A percentile compares a stretch with the other conserved stretches of the same genome.
These are phyloP conservation scores for Rhyacichthys aspro DNA, from an alignment of 2,797 vertebrate species.

Conservation along the genomic window DNA sequence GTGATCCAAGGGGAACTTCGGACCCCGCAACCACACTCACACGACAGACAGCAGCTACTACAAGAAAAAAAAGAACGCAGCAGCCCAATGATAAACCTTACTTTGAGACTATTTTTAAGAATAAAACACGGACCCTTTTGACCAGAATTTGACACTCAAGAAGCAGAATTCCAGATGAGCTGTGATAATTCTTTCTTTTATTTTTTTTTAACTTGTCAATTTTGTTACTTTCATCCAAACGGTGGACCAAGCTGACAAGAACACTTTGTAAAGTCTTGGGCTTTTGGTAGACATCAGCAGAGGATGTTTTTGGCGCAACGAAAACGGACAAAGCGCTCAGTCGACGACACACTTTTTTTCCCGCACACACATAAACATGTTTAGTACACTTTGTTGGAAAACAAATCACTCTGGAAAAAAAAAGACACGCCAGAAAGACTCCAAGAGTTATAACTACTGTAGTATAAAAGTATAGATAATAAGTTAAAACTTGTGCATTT, in stretches of 20 bases:
- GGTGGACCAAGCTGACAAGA: conserved; percentile 88
- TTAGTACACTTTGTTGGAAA: conserved; percentile 70
- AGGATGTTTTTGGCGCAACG: conserved; percentile 72
- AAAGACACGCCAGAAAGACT: conserved; percentile 87
- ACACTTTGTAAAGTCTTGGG: conserved; percentile 97
- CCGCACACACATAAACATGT: conserved; percentile 53
- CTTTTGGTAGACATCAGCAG: conserved; percentile 88
- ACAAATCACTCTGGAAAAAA: conserved; percentile 87
- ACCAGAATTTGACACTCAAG: conserved; percentile 94
- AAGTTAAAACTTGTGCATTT: conserved; percentile 99
- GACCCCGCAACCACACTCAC: conserved; percentile 50
- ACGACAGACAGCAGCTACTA: conserved; percentile 75
- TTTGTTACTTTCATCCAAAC: conserved; percentile 94
- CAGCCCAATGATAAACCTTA: conserved; percentile 76
- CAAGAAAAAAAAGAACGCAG: conserved; percentile 58
- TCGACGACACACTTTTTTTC: conserved; percentile 35
- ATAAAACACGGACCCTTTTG: conserved; percentile 84
- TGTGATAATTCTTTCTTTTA: conserved; percentile 90
- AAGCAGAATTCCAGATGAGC: conserved; percentile 95
- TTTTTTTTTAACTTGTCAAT: conserved; percentile 82
- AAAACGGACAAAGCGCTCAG: conserved; percentile 56
- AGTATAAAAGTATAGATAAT: conserved; percentile 99
- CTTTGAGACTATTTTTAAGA: conserved; percentile 94
- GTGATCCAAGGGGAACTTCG: conserved; percentile 93
- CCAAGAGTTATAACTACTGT: conserved; percentile 99